Evolutionary conservation across 2,797 vertebrate species (phyloP), one percentile per base, ranked within the genome.

Genomic region (Gastrophryne carolinensis): DNA sequence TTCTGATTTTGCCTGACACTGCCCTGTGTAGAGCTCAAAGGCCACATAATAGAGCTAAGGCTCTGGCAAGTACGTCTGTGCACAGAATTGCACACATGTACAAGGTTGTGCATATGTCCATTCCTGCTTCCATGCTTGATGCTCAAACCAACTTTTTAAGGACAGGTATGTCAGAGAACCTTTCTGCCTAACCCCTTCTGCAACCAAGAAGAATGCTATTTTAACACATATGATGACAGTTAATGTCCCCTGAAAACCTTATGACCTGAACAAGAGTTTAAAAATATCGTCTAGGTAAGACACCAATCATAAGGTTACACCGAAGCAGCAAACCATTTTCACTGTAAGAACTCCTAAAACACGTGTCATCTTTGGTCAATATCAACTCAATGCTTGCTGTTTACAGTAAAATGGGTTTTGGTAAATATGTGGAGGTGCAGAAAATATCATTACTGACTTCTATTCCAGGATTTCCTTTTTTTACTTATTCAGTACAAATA

Each of bases 201-300:
- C 47, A 50, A 30, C 24, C 6, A 50, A 19, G 19, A 21, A n/a
- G 21, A 11, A 1, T 26, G 52, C 37, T 50, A 62, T 52, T 41
- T 66, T 69, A 62, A 30, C 56, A 69, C 73, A 24, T 68, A 21
- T 54, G 26, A 44, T 62, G 21, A 21, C 27, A 69, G 21, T 15
- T 23, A 35, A 75, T 75, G 73, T 69, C 65, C 56, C 34, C 47
- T 68, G 39, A 52, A 56, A 68, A 57, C 12, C 34, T 21, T 44
- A 24, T 62, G 24, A 50, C 30, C 15, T 60, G 52, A 56, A 50
- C 49, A 30, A 34, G 44, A 30, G 8, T 19, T 37, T 21, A 54
- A 44, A 63, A 62, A 39, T 17, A 49, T 52, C 24, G 9, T 73
- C 39, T 34, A 74, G 15, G 9, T 12, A 23, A 53, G 10, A n/a